Conservation (phyloP, 2,888 invertebrate species). For the Tetragonisca angustula region DNA sequence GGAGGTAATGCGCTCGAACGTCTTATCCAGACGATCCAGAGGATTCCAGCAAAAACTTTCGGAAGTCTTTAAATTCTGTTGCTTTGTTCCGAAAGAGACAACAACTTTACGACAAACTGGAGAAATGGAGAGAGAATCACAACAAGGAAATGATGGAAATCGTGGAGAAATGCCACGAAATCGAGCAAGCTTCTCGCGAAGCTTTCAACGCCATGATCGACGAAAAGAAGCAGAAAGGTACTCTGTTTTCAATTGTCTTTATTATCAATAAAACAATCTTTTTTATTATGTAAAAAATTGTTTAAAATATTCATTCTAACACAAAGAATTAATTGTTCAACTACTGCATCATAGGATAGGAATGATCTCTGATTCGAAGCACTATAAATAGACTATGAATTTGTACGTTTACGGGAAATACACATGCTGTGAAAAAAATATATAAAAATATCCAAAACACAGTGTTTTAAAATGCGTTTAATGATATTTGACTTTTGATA, state of each 20-base stretch:
- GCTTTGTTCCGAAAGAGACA: slow-evolving; percentile 44
- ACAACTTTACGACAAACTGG: slow-evolving; percentile 58
- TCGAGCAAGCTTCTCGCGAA: slow-evolving; percentile 56
- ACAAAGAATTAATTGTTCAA: too few relatives aligned
- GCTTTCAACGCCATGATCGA: slow-evolving; percentile 56
- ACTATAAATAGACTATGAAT: too few relatives aligned
- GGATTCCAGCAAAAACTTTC: too few relatives aligned
- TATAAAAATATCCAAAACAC: too few relatives aligned
- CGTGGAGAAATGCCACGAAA: slow-evolving; percentile 60
- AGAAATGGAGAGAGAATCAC: slow-evolving; percentile 49
- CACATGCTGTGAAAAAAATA: too few relatives aligned
- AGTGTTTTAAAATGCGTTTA: too few relatives aligned
- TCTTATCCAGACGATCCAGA: neutral
- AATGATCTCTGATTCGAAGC: too few relatives aligned
- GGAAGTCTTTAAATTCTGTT: neutral
- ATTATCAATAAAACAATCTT: too few relatives aligned
- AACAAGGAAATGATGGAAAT: slow-evolving; percentile 49
- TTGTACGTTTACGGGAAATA: too few relatives aligned
- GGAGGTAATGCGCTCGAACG: slow-evolving; percentile 35
- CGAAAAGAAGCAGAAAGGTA: slow-evolving; percentile 66
- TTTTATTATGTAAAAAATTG: neutral
- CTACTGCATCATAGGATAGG: too few relatives aligned
- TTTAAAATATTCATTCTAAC: neutral
- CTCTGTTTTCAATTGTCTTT: too few relatives aligned
- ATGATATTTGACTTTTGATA: too few relatives aligned